Evolutionary conservation across 1,140 invertebrate genomes (phyloP).

Genomic region (Drosophila sucinea): DNA sequence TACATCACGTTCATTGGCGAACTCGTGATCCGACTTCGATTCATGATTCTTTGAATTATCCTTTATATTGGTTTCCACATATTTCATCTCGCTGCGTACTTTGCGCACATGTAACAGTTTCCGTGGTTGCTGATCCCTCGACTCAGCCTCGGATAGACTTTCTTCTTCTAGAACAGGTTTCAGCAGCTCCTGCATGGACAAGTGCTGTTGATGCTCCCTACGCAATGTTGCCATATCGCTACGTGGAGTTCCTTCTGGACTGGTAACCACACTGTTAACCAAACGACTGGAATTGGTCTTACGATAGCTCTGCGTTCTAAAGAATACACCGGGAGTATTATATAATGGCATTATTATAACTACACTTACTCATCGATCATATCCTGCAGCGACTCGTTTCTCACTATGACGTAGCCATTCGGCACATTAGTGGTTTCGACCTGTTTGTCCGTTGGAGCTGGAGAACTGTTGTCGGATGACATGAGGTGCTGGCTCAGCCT

Average conservation of each 20-base stretch:
- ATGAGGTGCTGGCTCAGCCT: slow-evolving; percentile 67
- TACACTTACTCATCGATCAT: slow-evolving; percentile 58
- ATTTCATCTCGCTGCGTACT: slow-evolving; percentile 80
- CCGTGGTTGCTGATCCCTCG: slow-evolving; percentile 22
- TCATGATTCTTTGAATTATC: slow-evolving; percentile 66
- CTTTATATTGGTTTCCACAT: slow-evolving; percentile 57
- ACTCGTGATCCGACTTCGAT: slow-evolving; percentile 81
- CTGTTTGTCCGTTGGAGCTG: slow-evolving; percentile 23
- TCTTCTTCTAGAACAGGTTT: slow-evolving; percentile 21
- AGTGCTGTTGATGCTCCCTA: slow-evolving; percentile 44
- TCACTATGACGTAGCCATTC: slow-evolving; percentile 58
- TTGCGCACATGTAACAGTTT: slow-evolving; percentile 69
- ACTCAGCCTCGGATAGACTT: slow-evolving; percentile 21
- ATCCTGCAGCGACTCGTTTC: slow-evolving; percentile 55
- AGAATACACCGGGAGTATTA: neutral
- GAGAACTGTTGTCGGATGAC: slow-evolving; percentile 26
- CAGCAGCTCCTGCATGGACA: slow-evolving; percentile 9
- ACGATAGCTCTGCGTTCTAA: slow-evolving; percentile 41
- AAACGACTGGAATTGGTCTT: slow-evolving; percentile 33
- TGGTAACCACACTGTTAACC: slow-evolving; percentile 58
- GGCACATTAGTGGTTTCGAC: slow-evolving; percentile 27
- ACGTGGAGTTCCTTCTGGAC: slow-evolving; percentile 50
- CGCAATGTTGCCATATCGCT: slow-evolving; percentile 54
- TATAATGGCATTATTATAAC: neutral
- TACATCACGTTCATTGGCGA: slow-evolving; percentile 72